A percentile compares a stretch with the other conserved stretches of the same genome.
phyloP scores from a whole-genome alignment of 2,888 invertebrate genomes.

The Sinopyrophorus schimmeli region DNA sequence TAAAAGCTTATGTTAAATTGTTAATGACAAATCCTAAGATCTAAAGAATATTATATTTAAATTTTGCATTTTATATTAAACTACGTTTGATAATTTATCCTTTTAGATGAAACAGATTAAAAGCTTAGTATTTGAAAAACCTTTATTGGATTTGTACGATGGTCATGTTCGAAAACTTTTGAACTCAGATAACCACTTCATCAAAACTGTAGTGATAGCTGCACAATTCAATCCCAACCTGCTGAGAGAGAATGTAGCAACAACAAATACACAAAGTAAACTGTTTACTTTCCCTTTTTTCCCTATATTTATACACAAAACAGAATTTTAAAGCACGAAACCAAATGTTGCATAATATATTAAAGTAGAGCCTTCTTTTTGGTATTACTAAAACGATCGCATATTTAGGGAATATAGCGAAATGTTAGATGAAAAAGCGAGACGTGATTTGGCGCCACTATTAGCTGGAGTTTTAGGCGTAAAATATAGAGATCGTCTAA shows the following conservation, averaged over 20 bases:
- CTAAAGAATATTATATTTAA: too few species aligned
- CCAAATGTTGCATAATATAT: constrained; percentile 4
- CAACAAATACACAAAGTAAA: constrained; percentile 1
- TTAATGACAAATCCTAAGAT: too few species aligned
- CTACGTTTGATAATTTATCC: too few species aligned
- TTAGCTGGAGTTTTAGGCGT: constrained; percentile 19
- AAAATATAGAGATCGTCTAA: constrained; percentile 26
- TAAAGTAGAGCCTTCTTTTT: constrained; percentile 6
- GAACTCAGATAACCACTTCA: constrained; percentile 21
- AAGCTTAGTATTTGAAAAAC: too few species aligned
- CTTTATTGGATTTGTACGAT: constrained; percentile 23
- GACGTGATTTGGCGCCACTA: constrained; percentile 30
- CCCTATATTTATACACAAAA: not conserved
- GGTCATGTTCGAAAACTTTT: constrained; percentile 25
- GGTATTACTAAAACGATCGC: constrained; percentile 3
- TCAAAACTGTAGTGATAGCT: constrained; percentile 18
- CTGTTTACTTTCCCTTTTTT: not conserved
- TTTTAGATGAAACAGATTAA: too few species aligned
- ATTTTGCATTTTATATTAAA: too few species aligned
- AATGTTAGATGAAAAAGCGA: constrained; percentile 26
- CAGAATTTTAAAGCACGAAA: not conserved
- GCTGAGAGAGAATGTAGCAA: constrained; percentile 9
- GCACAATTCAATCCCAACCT: constrained; percentile 4
- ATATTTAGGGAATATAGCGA: constrained; percentile 16
- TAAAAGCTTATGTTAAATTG: too few species aligned